Base-by-base conservation (phyloP, 2,113 vertebrate genomes). In the Psittacus erithacus region DNA sequence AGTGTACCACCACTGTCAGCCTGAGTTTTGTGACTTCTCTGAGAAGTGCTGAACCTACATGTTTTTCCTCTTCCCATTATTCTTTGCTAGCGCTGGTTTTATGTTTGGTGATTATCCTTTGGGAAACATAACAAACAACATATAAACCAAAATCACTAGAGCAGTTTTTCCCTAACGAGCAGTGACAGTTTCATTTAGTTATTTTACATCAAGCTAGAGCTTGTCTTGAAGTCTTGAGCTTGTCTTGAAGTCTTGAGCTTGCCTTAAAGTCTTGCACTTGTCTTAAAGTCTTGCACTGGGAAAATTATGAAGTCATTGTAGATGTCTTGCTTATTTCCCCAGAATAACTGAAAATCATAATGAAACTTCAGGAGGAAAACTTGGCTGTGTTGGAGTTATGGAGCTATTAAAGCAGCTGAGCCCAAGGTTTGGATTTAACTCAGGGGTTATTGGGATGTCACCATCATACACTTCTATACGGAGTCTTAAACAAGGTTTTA, bases 281-380 rank as follows among this genome's bases (percentile, higher is more conserved):
- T 38, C 38, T 38, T 38, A 38, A 38, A 38, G 38, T 1, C 1
- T 50, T 78, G 85, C 46, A 28, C 52, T 86, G 88, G 83, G 88
- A 92, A 94, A 95, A 96, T 86, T 39, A 91, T 88, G 86, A 94
- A 86, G 88, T 96, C 90, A 95, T 71, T 83, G 75, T 91, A 31
- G 70, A 88, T 92, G 80, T 62, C 86, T 95, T 94, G 38, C 76
- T 94, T 90, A 49, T 94, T 96, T 95, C 86, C 35, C 65, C 64
- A 68, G 73, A 88, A 96, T 73, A 96, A 96, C 96, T 93, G 86
- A 94, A 95, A 82, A 86, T 88, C 88, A 92, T 84, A 92, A 94
- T 7, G 31, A 90, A 96, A 92, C 79, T 96, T 85, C 93, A 93
- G 88, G 85, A 95, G 85, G 86, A 95, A 86, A 95, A 92, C 60